Base-by-base conservation (phyloP, 2,888 invertebrate genomes). In the Nesidiocoris tenuis region DNA sequence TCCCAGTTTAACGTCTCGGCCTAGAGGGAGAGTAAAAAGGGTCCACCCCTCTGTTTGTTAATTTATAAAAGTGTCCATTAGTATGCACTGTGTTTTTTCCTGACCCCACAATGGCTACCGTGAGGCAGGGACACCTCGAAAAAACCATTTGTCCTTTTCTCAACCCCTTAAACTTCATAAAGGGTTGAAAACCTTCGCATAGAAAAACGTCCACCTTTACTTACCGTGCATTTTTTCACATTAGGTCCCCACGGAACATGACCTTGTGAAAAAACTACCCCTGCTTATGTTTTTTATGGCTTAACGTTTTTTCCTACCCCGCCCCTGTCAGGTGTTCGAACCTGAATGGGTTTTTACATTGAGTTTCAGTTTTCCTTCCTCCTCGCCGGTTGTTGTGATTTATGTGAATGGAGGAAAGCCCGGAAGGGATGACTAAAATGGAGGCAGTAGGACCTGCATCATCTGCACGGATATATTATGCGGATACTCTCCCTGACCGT, bases 1-100 rank as follows among this genome's bases (percentile, higher is more conserved):
- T 72, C 72, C 54, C 72, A 61, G 56, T 39, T 61, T 65, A 74
- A 56, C 56, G 74, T 59, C 74, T 57, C 57, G 65, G 64, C 64
- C 55, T 57, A 55, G 9, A 23, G 65, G 74, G 74, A 54, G 22
- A 63, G 64, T 63, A 39, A 39, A 39, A 39, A 39, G 63, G 67
- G 57, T 24, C 68, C 25, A 68, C 75, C 75, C 75, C 57, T 68
- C 63, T 75, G 68, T 75, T 75, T 75, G 75, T 68, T 75, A 75
- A 75, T 75, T 75, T 75, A 75, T 61, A 75, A 75, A 75, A 75
- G 75, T 75, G 75, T 67, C 68, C 75, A 75, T 75, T 75, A 75
- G 75, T 75, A 75, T 75, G 75, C 75, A 68, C 61, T 68, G 75
- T 63, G 65, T 68, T 75, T 75, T 75, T 75, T 61, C 63, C 57